Conservation (phyloP, 2,888 invertebrate species). For the Gibbula magus region DNA sequence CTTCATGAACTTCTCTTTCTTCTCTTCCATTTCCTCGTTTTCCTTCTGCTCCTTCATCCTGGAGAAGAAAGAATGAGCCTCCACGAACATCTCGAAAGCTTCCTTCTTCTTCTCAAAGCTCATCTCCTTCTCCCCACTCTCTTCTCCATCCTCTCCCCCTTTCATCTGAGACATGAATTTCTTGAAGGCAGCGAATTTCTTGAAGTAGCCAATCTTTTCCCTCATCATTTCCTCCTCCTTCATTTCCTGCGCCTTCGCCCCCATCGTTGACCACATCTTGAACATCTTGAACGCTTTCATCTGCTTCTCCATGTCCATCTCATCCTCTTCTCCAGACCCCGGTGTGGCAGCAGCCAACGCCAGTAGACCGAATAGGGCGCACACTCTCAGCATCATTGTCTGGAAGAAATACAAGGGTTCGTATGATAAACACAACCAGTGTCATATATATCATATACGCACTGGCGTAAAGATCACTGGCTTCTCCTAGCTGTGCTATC, state of each 20-base stretch:
- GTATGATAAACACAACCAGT: too few species aligned
- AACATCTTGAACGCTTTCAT: background rate
- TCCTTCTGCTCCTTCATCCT: background rate
- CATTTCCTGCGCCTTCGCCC: background rate
- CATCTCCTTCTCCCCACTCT: background rate
- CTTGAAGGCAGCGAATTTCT: background rate
- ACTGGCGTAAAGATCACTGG: too few species aligned
- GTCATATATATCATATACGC: too few species aligned
- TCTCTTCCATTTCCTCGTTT: background rate
- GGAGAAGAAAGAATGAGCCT: background rate
- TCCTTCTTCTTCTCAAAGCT: conserved; percentile 1
- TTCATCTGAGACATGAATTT: background rate
- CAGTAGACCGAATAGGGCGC: background rate
- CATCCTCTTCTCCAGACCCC: background rate
- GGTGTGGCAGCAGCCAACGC: background rate
- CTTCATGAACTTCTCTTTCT: conserved; percentile 7
- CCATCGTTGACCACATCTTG: background rate
- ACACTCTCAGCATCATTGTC: background rate
- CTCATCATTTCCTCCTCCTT: background rate
- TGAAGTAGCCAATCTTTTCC: background rate
- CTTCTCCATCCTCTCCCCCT: background rate
- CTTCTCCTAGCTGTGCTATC: too few species aligned
- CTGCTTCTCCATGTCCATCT: background rate
- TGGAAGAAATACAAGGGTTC: background rate
- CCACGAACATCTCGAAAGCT: background rate